Evolutionary conservation across 2,113 vertebrate species (phyloP).

Genomic region (Loxodonta africana): DNA sequence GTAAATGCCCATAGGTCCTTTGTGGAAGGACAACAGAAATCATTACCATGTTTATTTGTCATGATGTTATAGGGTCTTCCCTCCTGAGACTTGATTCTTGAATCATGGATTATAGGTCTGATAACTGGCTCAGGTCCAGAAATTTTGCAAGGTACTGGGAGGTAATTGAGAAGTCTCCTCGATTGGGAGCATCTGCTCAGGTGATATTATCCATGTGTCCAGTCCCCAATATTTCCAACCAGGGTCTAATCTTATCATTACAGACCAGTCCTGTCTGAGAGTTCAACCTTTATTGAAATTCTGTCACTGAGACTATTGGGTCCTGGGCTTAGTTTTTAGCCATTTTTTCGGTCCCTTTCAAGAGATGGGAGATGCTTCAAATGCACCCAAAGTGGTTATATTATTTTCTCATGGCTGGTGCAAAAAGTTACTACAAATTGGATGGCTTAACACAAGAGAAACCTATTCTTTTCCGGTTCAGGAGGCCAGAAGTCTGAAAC

Average conservation of each 20-base stretch:
- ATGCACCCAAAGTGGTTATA: too few species aligned
- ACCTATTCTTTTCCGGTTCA: neutral
- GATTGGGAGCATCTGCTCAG: too few species aligned
- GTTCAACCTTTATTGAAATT: neutral
- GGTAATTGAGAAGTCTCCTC: rapidly evolving
- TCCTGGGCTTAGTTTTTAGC: neutral
- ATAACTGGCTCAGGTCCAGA: neutral
- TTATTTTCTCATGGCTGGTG: neutral
- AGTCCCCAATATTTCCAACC: neutral
- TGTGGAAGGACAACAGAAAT: neutral
- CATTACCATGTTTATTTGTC: neutral
- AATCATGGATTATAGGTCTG: neutral
- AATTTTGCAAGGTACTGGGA: neutral
- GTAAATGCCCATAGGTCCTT: neutral
- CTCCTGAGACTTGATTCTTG: neutral
- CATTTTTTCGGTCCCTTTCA: neutral
- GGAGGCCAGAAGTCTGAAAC: neutral
- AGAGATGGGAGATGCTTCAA: too few species aligned
- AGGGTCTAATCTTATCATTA: neutral
- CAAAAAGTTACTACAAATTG: neutral
- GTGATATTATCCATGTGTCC: rapidly evolving
- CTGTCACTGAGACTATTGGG: neutral
- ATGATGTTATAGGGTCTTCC: neutral
- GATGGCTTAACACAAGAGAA: neutral
- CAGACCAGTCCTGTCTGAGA: neutral